These are phyloP conservation scores for Epirrhoe tristata DNA, from an alignment of 2,888 invertebrate genomes.

Conservation along the genomic window DNA sequence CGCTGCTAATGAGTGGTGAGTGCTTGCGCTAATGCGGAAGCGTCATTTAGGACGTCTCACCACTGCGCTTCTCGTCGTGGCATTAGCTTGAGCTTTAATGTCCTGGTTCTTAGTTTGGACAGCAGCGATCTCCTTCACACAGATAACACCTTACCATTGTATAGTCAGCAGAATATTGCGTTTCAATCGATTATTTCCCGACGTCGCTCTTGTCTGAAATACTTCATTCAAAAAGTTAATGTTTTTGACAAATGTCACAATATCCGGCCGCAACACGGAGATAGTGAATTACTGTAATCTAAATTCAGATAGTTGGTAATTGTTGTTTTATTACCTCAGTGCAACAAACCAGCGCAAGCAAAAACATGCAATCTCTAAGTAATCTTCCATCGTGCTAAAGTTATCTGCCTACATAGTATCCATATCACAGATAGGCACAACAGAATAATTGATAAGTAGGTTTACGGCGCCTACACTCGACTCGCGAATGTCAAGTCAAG, in stretches of 20 bases:
- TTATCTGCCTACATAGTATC: constrained; percentile 37
- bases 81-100: too few species aligned
- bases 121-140: not conserved
- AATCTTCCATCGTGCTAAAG: constrained; percentile 31
- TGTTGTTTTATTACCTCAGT: not conserved
- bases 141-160: not conserved
- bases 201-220: too few species aligned
- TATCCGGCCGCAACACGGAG: not conserved
- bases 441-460: constrained; percentile 22
- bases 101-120: not conserved
- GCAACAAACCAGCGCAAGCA: constrained; percentile 1
- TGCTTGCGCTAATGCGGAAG: constrained; percentile 64
- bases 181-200: too few species aligned
- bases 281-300: not conserved
- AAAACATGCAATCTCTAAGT: constrained; percentile 8
- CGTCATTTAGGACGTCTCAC: constrained; percentile 61
- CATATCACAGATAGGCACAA: constrained; percentile 23
- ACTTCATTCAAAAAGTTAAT: too few species aligned
- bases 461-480: constrained; percentile 13
- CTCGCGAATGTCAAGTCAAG: constrained; percentile 37
- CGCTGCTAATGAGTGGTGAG: constrained; percentile 35
- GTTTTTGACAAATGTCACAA: too few species aligned
- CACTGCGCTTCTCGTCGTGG: too few species aligned
- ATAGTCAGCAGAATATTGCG: too few species aligned
- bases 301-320: not conserved